A percentile compares a stretch with the other conserved stretches of the same genome.
These are phyloP conservation scores for Strix uralensis DNA, from an alignment of 2,113 vertebrate genomes.

Conservation along the genomic window DNA sequence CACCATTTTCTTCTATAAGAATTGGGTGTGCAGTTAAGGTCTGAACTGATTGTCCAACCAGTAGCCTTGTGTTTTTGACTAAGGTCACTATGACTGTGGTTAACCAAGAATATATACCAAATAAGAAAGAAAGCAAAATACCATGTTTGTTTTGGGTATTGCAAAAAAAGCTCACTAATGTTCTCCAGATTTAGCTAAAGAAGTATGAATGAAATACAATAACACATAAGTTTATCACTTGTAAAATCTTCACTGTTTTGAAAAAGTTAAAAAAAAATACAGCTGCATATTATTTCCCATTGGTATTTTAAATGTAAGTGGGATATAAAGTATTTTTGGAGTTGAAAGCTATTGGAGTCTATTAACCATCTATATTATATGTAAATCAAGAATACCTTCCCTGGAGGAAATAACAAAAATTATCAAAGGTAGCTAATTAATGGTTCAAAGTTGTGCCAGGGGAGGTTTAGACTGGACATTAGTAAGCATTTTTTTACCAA, in stretches of 20 bases:
- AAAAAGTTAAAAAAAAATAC: not conserved
- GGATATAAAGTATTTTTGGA: not conserved
- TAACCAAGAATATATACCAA: not conserved
- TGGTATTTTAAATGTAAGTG: not conserved
- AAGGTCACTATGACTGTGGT: not conserved
- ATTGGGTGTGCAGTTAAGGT: not conserved
- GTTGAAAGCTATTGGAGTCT: not conserved
- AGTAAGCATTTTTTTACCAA: not conserved
- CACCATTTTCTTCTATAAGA: not conserved
- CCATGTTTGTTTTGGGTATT: not conserved
- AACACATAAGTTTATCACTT: not conserved
- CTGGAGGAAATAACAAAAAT: not conserved
- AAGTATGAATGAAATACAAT: not conserved
- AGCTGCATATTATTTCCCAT: not conserved
- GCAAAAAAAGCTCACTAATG: not conserved
- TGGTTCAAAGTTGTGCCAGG: not conserved
- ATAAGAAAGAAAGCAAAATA: not conserved
- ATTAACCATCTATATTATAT: not conserved
- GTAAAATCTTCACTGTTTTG: not conserved
- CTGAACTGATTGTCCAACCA: not conserved
- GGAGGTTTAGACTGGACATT: not conserved
- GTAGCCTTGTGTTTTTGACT: not conserved
- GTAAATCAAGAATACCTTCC: not conserved
- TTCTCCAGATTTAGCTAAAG: not conserved
- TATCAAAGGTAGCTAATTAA: not conserved